These are phyloP conservation scores for Sparus aurata DNA, from an alignment of 2,797 vertebrate species.

Conservation along the genomic window DNA sequence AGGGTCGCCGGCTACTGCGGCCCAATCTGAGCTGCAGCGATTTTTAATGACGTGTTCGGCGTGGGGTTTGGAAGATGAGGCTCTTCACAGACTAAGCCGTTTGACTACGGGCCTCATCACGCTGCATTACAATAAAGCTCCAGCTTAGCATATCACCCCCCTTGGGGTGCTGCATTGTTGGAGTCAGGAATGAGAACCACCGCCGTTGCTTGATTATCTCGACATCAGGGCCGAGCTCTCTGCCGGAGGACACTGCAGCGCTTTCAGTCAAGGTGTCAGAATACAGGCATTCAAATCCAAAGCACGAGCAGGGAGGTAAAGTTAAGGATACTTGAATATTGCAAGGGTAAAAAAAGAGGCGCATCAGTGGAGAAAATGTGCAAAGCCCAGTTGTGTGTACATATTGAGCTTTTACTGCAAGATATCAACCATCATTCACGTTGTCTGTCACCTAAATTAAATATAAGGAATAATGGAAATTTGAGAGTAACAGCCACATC, in stretches of 20 bases:
- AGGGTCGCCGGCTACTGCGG: constrained; percentile 32
- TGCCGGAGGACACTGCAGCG: constrained; percentile 60
- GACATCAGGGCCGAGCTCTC: constrained; percentile 58
- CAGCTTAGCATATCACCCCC: constrained; percentile 64
- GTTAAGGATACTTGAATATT: constrained; percentile 22
- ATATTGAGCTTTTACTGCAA: not conserved
- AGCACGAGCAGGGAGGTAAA: constrained; percentile 29
- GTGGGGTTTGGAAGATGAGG: constrained; percentile 46
- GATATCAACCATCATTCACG: not conserved
- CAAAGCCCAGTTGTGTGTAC: not conserved
- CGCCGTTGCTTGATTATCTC: constrained; percentile 64
- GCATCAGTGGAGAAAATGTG: constrained; percentile 3
- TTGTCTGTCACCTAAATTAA: constrained; percentile 2
- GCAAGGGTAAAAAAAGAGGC: not conserved
- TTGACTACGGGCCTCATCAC: constrained; percentile 61
- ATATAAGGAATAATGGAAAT: not conserved
- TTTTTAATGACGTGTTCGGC: constrained; percentile 58
- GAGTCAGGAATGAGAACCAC: constrained; percentile 65
- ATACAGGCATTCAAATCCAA: constrained; percentile 39
- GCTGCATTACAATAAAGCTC: constrained; percentile 74
- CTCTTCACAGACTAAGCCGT: constrained; percentile 45
- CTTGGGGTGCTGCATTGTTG: constrained; percentile 47
- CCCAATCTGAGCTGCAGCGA: constrained; percentile 40
- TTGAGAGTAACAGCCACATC: not conserved
- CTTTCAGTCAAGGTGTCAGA: constrained; percentile 60